These are phyloP conservation scores for Pemphigus obesinymphae DNA, from an alignment of 1,140 invertebrate genomes.

Conservation along the genomic window DNA sequence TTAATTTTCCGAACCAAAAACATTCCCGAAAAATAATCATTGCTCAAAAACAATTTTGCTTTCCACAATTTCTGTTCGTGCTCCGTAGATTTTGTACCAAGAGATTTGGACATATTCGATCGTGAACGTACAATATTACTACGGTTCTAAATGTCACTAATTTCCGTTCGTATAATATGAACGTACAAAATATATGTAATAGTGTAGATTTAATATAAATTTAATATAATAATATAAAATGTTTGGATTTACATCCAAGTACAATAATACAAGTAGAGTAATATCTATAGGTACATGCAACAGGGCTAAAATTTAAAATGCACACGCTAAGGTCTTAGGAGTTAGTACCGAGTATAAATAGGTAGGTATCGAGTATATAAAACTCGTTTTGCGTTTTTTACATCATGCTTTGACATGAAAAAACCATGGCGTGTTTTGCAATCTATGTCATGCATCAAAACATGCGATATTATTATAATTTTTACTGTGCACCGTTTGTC, in stretches of 20 bases:
- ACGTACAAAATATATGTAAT: background rate
- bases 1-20: no score
- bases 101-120: background rate
- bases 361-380: background rate
- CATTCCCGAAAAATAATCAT: no score
- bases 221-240: background rate
- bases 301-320: conserved; percentile 3
- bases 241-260: background rate
- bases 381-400: background rate
- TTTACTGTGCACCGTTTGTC: conserved; percentile 1
- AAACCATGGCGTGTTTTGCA: background rate
- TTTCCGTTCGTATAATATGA: background rate
- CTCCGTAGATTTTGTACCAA: no score
- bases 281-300: background rate
- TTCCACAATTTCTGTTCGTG: no score
- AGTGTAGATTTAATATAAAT: no score
- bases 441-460: conserved; percentile 31
- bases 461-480: conserved; percentile 10
- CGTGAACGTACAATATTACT: background rate
- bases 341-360: background rate
- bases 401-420: conserved; percentile 22
- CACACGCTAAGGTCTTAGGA: background rate
- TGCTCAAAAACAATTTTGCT: no score
- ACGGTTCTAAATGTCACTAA: background rate
- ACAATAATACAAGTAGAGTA: background rate